phyloP scores from a whole-genome alignment of 2,113 vertebrate genomes.

The Grus americana region DNA sequence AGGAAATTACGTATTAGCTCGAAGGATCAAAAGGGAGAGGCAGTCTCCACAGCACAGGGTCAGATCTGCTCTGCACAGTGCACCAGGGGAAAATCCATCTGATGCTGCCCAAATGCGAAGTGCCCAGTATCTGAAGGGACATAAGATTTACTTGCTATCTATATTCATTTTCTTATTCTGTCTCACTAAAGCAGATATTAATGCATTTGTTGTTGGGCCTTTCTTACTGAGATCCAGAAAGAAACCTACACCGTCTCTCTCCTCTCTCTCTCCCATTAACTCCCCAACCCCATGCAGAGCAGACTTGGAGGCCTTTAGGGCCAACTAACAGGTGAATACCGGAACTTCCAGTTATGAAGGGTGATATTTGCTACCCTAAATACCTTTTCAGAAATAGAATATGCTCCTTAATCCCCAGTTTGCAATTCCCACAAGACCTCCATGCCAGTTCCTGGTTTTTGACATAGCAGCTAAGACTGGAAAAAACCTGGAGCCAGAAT shows the following conservation, averaged over 20 bases:
- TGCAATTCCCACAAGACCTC: background rate
- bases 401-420: background rate
- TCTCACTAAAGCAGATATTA: background rate
- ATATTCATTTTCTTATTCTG: background rate
- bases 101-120: background rate
- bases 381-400: background rate
- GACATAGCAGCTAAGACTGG: background rate
- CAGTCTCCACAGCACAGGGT: background rate
- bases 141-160: background rate
- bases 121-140: background rate
- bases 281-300: background rate
- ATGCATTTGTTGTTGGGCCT: background rate
- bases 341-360: background rate
- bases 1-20: background rate
- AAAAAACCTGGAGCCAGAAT: background rate
- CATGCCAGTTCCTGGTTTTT: background rate
- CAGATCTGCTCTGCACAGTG: background rate
- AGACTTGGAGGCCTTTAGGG: background rate
- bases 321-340: background rate
- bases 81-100: background rate
- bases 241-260: background rate
- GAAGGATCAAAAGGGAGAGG: background rate
- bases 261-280: background rate
- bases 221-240: background rate
- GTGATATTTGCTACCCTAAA: background rate